These are phyloP conservation scores for Plectropomus leopardus DNA, from an alignment of 2,113 vertebrate genomes.

Conservation along the genomic window DNA sequence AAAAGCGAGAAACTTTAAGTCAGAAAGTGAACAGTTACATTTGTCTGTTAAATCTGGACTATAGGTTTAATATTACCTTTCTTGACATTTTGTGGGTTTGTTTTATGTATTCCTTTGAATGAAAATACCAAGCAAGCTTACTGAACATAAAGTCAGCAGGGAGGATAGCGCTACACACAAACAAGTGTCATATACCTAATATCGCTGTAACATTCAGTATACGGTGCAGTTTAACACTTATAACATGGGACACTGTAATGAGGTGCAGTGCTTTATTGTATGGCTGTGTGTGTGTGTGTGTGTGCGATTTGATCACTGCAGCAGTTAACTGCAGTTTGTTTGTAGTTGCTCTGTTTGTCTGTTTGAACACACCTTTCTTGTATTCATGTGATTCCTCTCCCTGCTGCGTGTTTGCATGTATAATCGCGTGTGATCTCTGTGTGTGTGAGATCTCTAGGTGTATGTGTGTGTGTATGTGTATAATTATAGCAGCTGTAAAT, in stretches of 20 bases:
- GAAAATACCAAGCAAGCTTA: too few species aligned
- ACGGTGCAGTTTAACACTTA: accelerated
- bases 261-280: background rate
- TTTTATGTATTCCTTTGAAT: too few species aligned
- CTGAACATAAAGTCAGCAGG: too few species aligned
- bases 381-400: background rate
- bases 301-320: background rate
- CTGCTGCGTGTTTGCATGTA: conserved; percentile 22
- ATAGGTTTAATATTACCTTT: too few species aligned
- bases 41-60: too few species aligned
- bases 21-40: too few species aligned
- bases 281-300: background rate
- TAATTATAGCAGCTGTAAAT: conserved; percentile 56
- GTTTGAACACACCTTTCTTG: background rate
- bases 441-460: background rate
- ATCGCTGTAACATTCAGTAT: too few species aligned
- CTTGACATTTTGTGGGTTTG: too few species aligned
- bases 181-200: too few species aligned
- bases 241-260: background rate
- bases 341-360: background rate
- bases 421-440: background rate
- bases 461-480: conserved; percentile 16
- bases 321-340: conserved; percentile 19
- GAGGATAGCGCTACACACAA: too few species aligned
- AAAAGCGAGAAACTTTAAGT: too few species aligned